Evolutionary conservation across 1,140 invertebrate species (phyloP).

Genomic region (Danaus plexippus): DNA sequence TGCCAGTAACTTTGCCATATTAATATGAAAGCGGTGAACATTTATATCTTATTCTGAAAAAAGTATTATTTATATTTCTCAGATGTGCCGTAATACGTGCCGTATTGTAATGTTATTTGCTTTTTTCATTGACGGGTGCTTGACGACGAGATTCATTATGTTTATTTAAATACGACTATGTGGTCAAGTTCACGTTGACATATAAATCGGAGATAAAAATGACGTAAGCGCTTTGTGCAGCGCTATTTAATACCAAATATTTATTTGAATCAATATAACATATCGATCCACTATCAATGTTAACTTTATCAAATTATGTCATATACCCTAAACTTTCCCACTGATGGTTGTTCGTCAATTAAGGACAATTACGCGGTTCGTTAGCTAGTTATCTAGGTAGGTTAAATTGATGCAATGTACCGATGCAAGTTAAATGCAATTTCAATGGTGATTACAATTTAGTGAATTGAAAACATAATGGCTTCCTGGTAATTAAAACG

Average conservation of each 20-base stretch:
- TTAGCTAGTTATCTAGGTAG: constrained; percentile 27
- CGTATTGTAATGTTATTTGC: constrained; percentile 40
- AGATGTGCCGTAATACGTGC: no score
- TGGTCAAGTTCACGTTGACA: constrained; percentile 62
- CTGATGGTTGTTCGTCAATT: constrained; percentile 50
- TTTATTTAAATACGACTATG: constrained; percentile 38
- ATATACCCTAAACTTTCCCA: constrained; percentile 18
- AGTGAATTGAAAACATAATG: constrained; percentile 18
- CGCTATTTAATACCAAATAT: no score
- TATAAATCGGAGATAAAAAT: constrained; percentile 3
- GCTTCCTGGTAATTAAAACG: constrained; percentile 12
- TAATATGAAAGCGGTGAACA: no score
- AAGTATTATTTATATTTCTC: no score
- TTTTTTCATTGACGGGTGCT: constrained; percentile 41
- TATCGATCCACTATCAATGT: constrained; percentile 2
- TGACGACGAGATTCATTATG: constrained; percentile 29
- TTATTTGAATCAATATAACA: background rate
- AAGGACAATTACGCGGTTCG: constrained; percentile 53
- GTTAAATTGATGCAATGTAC: constrained; percentile 44
- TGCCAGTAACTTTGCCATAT: no score
- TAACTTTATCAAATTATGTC: constrained; percentile 8
- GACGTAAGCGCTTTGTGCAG: no score
- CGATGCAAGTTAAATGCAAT: constrained; percentile 56
- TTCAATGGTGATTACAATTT: constrained; percentile 47
- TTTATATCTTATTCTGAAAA: no score